Percentiles rank a stretch among this genome's conserved stretches.
phyloP scores from a whole-genome alignment of 1,140 invertebrate genomes.

The Hylaeus volcanicus region DNA sequence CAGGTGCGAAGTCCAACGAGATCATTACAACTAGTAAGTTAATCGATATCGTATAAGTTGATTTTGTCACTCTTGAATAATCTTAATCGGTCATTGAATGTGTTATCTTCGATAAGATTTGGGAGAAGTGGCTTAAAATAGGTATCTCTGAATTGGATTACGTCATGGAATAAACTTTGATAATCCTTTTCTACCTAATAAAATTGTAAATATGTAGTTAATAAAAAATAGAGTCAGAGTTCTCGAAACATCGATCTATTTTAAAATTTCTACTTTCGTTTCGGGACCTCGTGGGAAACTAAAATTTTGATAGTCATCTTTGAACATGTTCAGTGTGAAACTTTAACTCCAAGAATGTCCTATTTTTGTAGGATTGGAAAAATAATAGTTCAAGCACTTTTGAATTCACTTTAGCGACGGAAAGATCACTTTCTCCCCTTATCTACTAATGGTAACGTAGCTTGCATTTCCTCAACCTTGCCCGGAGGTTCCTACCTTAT shows the following conservation, averaged over 20 bases:
- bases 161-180: not conserved
- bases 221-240: no score
- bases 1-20: constrained; percentile 55
- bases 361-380: no score
- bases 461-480: not conserved
- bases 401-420: not conserved
- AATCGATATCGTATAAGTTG: no score
- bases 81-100: not conserved
- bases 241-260: no score
- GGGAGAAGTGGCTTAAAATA: not conserved
- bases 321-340: no score
- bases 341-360: no score
- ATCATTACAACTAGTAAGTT: not conserved
- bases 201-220: no score
- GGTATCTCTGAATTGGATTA: not conserved
- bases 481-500: constrained; percentile 5
- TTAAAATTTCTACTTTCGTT: no score
- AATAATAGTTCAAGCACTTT: not conserved
- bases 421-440: not conserved
- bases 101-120: not conserved
- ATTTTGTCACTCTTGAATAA: not conserved
- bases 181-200: not conserved
- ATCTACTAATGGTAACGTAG: not conserved
- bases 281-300: no score
- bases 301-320: no score